phyloP scores from a whole-genome alignment of 1,140 invertebrate genomes.

The Orchestia grillus region DNA sequence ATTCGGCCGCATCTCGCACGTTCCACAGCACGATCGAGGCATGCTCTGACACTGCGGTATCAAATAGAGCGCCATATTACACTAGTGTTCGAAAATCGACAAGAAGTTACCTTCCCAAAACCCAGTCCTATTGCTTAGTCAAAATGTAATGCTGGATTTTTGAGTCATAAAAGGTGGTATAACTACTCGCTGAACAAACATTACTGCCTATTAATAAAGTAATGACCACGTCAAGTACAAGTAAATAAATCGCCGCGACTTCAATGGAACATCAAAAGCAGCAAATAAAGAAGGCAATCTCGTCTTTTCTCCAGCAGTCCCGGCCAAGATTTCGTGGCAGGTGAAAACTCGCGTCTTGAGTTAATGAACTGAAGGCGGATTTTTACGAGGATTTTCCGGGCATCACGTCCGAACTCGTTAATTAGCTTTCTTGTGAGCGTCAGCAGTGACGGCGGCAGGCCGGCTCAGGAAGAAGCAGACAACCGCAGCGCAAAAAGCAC shows the following conservation, averaged over 20 bases:
- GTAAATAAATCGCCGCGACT: neutral
- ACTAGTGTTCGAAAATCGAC: too few species aligned
- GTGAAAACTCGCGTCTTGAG: conserved; percentile 21
- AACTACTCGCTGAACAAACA: neutral
- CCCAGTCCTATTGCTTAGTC: neutral
- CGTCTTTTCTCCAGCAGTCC: neutral
- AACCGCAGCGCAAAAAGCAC: neutral
- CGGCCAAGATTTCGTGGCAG: neutral
- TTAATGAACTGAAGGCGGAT: conserved; percentile 26
- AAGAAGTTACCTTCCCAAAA: too few species aligned
- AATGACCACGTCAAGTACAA: neutral
- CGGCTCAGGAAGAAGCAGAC: neutral
- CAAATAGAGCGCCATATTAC: too few species aligned
- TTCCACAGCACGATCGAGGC: too few species aligned
- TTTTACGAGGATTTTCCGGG: conserved; percentile 18
- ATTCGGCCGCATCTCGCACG: too few species aligned
- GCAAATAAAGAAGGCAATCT: conserved; percentile 2
- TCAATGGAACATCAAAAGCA: neutral
- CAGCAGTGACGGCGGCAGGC: neutral
- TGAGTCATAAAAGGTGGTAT: neutral
- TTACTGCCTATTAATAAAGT: neutral
- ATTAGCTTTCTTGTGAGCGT: conserved; percentile 19
- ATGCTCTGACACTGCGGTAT: too few species aligned
- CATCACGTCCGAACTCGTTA: conserved; percentile 31
- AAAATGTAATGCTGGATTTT: neutral